Evolutionary conservation across 2,797 vertebrate species (phyloP).

Genomic region (Discoglossus pictus): DNA sequence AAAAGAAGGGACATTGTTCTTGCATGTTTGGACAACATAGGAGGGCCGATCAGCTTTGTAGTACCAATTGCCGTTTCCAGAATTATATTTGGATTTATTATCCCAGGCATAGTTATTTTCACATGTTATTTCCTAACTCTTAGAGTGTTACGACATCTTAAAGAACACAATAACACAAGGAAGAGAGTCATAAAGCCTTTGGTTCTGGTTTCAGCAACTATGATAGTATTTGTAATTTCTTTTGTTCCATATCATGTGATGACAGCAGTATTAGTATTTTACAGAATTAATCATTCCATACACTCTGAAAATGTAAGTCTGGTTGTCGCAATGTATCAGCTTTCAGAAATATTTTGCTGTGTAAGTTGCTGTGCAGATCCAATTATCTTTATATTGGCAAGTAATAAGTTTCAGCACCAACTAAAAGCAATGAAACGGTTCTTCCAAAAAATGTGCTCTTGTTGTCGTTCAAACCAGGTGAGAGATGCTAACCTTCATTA

Average conservation of each 20-base stretch:
- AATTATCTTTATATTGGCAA: constrained; percentile 76
- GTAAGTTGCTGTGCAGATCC: constrained; percentile 78
- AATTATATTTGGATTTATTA: constrained; percentile 67
- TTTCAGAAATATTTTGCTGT: constrained; percentile 75
- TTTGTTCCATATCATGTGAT: constrained; percentile 76
- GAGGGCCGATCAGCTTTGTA: constrained; percentile 58
- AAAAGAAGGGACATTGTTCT: constrained; percentile 32
- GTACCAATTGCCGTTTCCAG: constrained; percentile 62
- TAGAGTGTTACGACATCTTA: constrained; percentile 61
- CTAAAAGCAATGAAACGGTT: constrained; percentile 53
- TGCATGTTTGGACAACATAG: constrained; percentile 60
- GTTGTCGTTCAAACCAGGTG: constrained; percentile 46
- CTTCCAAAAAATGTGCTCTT: constrained; percentile 40
- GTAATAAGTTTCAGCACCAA: constrained; percentile 67
- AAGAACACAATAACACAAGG: constrained; percentile 53
- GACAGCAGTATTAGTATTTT: constrained; percentile 68
- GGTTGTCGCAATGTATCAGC: constrained; percentile 66
- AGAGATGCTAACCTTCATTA: constrained; percentile 9
- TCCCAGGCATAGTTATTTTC: constrained; percentile 70
- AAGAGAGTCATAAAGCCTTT: constrained; percentile 65
- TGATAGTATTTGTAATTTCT: constrained; percentile 73
- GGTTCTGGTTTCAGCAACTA: constrained; percentile 68
- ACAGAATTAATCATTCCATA: constrained; percentile 60
- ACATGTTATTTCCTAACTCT: constrained; percentile 68
- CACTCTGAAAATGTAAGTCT: constrained; percentile 55